These are phyloP conservation scores for Microchrysa polita DNA, from an alignment of 2,888 invertebrate genomes.

Conservation along the genomic window DNA sequence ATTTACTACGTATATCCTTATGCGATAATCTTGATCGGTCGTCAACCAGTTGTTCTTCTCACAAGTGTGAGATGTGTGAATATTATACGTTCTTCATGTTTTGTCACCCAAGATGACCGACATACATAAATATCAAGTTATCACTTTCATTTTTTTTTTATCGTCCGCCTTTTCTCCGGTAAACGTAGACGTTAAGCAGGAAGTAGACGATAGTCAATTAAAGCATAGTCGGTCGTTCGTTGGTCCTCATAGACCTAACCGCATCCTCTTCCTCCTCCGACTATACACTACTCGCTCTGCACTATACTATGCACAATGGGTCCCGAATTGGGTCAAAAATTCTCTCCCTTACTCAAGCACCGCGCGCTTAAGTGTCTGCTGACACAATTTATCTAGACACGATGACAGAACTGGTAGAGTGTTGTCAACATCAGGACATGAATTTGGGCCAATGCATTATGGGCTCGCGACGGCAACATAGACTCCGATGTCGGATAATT, in stretches of 20 bases:
- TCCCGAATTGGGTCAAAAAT: not conserved
- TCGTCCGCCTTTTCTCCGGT: not conserved
- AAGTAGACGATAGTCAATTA: slow-evolving; percentile 1
- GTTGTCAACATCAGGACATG: not conserved
- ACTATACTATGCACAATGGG: not conserved
- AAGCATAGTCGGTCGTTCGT: not conserved
- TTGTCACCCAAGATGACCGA: no score
- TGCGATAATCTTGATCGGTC: no score
- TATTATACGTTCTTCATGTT: no score
- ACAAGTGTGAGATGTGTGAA: no score
- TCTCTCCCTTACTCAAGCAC: not conserved
- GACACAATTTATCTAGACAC: not conserved
- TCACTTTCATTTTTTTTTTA: no score
- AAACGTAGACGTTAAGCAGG: not conserved
- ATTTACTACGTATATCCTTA: no score
- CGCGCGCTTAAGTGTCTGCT: not conserved
- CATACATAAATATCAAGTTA: no score
- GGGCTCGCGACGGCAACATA: not conserved
- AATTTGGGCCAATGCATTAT: slow-evolving; percentile 4
- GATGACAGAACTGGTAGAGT: not conserved
- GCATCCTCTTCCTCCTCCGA: not conserved
- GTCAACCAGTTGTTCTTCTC: no score
- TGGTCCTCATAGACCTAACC: not conserved
- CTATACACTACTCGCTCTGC: not conserved
- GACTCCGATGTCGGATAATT: not conserved